These are phyloP conservation scores for Solea senegalensis DNA, from an alignment of 2,113 vertebrate genomes.

Conservation along the genomic window DNA sequence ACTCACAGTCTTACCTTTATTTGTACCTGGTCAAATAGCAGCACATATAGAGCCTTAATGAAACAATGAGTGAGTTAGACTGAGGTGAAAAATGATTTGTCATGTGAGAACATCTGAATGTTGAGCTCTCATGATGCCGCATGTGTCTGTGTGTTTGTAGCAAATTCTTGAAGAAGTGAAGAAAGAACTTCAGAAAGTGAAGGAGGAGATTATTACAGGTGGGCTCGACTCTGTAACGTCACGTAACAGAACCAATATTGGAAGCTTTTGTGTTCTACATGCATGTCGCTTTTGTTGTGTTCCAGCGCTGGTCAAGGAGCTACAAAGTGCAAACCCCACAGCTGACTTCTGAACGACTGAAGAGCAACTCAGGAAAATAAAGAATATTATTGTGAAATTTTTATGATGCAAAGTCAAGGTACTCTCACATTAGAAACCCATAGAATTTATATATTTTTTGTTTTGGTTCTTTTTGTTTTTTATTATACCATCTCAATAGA, in stretches of 20 bases:
- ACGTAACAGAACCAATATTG: background rate
- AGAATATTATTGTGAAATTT: too few species aligned
- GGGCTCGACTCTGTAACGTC: slow-evolving; percentile 8
- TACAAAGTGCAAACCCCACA: slow-evolving; percentile 54
- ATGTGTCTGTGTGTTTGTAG: slow-evolving; percentile 62
- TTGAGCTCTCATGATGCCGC: background rate
- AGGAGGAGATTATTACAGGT: slow-evolving; percentile 90
- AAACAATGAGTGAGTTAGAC: too few species aligned
- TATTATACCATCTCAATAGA: too few species aligned
- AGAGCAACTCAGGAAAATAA: too few species aligned
- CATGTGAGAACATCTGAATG: background rate
- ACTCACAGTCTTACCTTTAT: background rate
- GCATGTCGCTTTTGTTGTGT: background rate
- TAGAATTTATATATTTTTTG: too few species aligned
- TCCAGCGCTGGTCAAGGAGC: slow-evolving; percentile 82
- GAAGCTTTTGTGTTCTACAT: background rate
- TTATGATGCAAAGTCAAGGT: too few species aligned
- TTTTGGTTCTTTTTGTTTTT: too few species aligned
- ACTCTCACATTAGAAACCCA: too few species aligned
- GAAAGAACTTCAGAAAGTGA: slow-evolving; percentile 87
- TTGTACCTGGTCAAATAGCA: background rate
- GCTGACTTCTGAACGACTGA: background rate
- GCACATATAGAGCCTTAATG: background rate
- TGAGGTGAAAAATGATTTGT: too few species aligned
- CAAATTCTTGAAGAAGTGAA: slow-evolving; percentile 88